Evolutionary conservation across 2,888 invertebrate species (phyloP), one percentile per base, ranked within the genome.

Genomic region (Adineta ricciae): DNA sequence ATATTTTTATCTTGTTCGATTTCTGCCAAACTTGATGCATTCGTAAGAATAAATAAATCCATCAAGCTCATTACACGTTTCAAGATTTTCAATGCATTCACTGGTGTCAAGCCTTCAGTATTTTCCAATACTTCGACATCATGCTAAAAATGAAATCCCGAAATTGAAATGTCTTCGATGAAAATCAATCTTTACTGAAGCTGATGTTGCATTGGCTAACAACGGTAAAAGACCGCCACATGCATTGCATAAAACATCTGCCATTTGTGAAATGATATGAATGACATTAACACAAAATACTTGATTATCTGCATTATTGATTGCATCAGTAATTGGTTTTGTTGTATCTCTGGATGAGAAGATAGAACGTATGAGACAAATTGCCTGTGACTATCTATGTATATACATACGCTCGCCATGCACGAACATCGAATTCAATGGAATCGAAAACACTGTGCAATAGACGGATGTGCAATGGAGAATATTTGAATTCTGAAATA

Each of bases 201-300:
- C 97, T 56, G 97, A 97, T 0, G 99, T 99, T 38, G 99, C 99
- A 83, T 97, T 97, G 14, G 99, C 99, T 86, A 99, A 92, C 56
- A 99, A 92, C 0, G 99, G 99, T 88, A 99, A 92, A 83, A 99
- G 92, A 27, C 99, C 98, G 19, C 98, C 98, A 89, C 97, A 97
- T 41, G 99, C 98, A 88, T 99, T 99, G 89, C 99, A 97, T 87
- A 99, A 93, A 92, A 97, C 99, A 91, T 99, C 99, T 0, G 97
- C 96, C 87, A 99, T 92, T 92, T 99, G 99, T 24, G 98, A 98
- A 90, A 99, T 97, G 89, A 99, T 93, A 92, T 99, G 99, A 83
- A 99, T 97, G 8, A 98, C 97, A 91, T 99, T 99, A 87, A 98
- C 97, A 86, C 99, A 98, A 91, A 99, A 99, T 88, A 99, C 96